Evolutionary conservation across 2,113 vertebrate species (phyloP), one percentile per base, ranked within the genome.

Genomic region (Lepus americanus): DNA sequence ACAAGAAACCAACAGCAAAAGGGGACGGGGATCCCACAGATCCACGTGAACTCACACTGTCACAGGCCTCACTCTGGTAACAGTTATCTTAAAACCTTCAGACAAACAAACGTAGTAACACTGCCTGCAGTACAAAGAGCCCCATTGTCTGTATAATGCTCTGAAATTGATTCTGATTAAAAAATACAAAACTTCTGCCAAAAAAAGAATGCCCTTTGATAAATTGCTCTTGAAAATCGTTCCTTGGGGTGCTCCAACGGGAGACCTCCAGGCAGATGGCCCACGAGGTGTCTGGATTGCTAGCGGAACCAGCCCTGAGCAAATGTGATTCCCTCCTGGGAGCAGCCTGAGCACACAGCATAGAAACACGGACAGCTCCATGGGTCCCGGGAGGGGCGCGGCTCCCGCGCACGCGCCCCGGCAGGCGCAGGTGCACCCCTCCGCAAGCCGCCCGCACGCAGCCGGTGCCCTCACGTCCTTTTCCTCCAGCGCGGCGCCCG

Each of bases 381-480:
- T 1, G 67, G 51, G 3, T 10, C n/a, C 11, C 3, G 19, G 63
- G 22, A 22, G 36, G 59, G 13, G 19, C 53, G 6, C 51, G 4
- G 44, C 1, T 22, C 61, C 9, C 4, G 74, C 29, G 49, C 23
- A n/a, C 55, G 63, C 25, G 61, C 67, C 29, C 29, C 27, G 29
- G 27, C 27, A 23, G 27, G 12, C 20, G 5, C 31, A 49, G 64
- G 23, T 14, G 10, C 74, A 7, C 17, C 61, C 76, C 9, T 17
- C 67, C 12, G 13, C 14, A 14, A 59, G 55, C 14, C 17, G 55
- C 8, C 9, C 3, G 0, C 61, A 92, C 93, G 88, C 73, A 0
- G 49, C 61, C 0, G 0, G 23, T 72, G 95, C 61, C 39, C 44
- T 98, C 98, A 98, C 97, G 98, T 98, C 95, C 97, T 98, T 87